phyloP scores from a whole-genome alignment of 2,113 vertebrate genomes.

The Haemorhous mexicanus region DNA sequence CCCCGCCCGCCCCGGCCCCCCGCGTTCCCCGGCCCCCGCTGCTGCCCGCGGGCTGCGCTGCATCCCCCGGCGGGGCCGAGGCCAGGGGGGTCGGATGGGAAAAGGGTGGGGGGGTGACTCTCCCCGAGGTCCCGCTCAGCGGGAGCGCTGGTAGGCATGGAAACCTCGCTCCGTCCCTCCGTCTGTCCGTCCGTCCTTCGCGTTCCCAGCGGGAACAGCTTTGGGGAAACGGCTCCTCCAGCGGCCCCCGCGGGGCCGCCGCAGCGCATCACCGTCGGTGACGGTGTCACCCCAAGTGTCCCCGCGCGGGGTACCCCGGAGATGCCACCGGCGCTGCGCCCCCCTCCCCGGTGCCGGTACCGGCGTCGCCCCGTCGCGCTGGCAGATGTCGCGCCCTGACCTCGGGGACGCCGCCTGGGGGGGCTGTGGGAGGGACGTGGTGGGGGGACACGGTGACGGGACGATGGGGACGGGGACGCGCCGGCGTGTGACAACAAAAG shows the following conservation, averaged over 20 bases:
- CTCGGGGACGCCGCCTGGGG: not conserved
- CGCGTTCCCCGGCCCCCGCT: not conserved
- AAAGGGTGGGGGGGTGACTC: not conserved
- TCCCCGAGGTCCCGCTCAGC: not conserved
- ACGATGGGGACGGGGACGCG: not conserved
- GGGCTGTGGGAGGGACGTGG: not conserved
- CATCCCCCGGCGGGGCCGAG: not conserved
- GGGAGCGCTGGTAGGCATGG: not conserved
- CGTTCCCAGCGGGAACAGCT: not conserved
- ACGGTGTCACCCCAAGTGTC: conserved; percentile 1
- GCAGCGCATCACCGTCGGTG: not conserved
- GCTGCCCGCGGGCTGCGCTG: not conserved
- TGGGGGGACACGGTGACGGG: not conserved
- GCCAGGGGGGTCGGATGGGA: not conserved
- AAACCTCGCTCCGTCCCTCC: not conserved
- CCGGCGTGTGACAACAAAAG: conserved; percentile 33
- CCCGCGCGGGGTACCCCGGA: not conserved
- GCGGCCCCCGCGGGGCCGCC: not conserved
- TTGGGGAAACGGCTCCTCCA: not conserved
- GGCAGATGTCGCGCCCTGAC: not conserved
- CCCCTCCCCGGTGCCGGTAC: not conserved
- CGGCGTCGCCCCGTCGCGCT: not conserved
- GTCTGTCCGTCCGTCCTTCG: not conserved
- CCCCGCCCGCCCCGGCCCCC: rapidly evolving
- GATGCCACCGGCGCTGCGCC: not conserved